Conservation (phyloP, 1,140 invertebrate species). For the Bombus impatiens region DNA sequence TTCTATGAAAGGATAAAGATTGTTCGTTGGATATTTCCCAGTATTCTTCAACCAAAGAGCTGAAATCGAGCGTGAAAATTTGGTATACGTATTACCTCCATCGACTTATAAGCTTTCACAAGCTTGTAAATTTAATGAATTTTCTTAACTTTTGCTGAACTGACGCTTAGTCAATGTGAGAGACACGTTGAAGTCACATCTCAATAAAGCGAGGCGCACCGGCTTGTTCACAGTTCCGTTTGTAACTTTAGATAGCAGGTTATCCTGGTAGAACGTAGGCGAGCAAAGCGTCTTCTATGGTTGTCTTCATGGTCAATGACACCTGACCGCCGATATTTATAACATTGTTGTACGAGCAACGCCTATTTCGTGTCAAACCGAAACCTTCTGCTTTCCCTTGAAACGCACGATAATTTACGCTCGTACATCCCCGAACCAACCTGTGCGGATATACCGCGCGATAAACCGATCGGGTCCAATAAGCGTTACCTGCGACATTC, state of each 20-base stretch:
- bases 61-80: not conserved
- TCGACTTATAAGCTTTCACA: too few relatives aligned
- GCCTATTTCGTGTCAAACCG: constrained; percentile 22
- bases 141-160: not conserved
- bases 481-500: not conserved
- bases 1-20: too few relatives aligned
- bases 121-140: not conserved
- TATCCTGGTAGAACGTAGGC: constrained; percentile 38
- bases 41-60: too few relatives aligned
- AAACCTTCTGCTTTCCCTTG: not conserved
- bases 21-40: too few relatives aligned
- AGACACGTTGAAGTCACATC: not conserved
- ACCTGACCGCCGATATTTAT: constrained; percentile 42
- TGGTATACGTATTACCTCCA: not conserved
- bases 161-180: not conserved
- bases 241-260: constrained; percentile 43
- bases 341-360: not conserved
- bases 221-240: not conserved
- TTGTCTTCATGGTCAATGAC: constrained; percentile 52
- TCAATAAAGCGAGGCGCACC: constrained; percentile 6
- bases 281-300: constrained; percentile 34
- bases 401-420: constrained; percentile 32
- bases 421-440: not conserved
- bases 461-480: constrained; percentile 35
- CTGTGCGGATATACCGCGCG: not conserved